phyloP scores from a whole-genome alignment of 2,113 vertebrate species.

The Oplegnathus fasciatus region DNA sequence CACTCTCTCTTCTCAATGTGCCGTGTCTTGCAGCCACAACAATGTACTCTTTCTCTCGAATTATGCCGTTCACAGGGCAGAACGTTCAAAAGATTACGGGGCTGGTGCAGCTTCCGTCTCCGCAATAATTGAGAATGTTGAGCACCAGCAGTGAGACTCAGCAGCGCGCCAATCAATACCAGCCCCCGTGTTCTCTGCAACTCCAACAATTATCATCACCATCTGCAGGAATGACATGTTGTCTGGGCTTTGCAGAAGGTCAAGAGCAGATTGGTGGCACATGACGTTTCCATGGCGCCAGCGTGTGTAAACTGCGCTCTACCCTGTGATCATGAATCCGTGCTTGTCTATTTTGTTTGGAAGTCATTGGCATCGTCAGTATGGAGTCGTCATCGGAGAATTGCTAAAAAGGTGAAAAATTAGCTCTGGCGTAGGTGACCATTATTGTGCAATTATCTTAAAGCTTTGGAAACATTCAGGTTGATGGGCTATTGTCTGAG shows the following conservation, averaged over 20 bases:
- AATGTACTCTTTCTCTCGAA: background rate
- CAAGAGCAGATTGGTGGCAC: constrained; percentile 33
- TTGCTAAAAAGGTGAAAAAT: background rate
- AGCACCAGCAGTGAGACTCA: constrained; percentile 21
- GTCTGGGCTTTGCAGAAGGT: constrained; percentile 27
- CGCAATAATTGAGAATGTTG: constrained; percentile 26
- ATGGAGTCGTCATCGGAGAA: background rate
- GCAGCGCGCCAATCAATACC: constrained; percentile 44
- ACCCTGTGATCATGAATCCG: background rate
- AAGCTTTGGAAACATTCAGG: constrained; percentile 7
- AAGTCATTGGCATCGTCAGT: background rate
- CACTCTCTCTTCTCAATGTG: constrained; percentile 22
- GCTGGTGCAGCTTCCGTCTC: constrained; percentile 9
- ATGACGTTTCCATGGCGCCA: constrained; percentile 52
- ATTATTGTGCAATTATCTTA: background rate
- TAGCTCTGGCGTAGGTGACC: background rate
- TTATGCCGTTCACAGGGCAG: background rate
- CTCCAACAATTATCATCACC: constrained; percentile 41
- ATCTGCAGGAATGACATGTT: constrained; percentile 25
- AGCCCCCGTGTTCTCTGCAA: constrained; percentile 20
- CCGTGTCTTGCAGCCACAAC: constrained; percentile 8
- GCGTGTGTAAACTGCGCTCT: constrained; percentile 9
- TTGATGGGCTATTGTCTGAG: constrained; percentile 20
- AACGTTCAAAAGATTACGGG: constrained; percentile 32
- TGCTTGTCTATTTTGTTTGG: background rate